Conservation (phyloP, 2,797 vertebrate genomes). For the Xenops minutus region DNA sequence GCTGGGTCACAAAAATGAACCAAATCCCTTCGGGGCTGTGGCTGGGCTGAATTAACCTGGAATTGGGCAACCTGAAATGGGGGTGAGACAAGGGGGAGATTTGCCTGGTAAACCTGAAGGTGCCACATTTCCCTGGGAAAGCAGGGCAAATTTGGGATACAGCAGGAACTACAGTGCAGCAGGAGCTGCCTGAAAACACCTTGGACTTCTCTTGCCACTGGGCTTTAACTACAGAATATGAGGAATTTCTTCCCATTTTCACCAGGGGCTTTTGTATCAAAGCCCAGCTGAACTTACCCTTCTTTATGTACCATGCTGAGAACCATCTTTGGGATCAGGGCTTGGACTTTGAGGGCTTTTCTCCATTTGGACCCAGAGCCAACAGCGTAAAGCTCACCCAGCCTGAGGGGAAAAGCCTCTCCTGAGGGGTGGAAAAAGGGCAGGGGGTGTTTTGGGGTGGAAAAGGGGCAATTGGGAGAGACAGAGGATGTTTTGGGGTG, state of each 20-base stretch:
- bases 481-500: background rate
- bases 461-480: too few species aligned
- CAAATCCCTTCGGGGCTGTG: background rate
- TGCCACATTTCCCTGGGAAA: background rate
- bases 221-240: background rate
- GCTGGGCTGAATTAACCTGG: background rate
- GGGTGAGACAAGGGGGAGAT: background rate
- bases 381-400: rapidly evolving
- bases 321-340: background rate
- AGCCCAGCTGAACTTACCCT: background rate
- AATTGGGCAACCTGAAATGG: rapidly evolving
- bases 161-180: rapidly evolving
- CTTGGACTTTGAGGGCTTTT: rapidly evolving
- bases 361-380: background rate
- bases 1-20: background rate
- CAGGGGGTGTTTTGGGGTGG: background rate
- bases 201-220: too few species aligned
- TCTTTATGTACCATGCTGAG: rapidly evolving
- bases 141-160: rapidly evolving
- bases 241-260: background rate
- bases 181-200: background rate
- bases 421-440: too few species aligned
- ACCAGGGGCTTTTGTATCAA: rapidly evolving
- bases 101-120: background rate
- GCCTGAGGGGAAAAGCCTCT: background rate